A percentile compares a stretch with the other conserved stretches of the same genome.
Conservation (phyloP, 2,113 vertebrate genomes). For the Phyllostomus discolor region DNA sequence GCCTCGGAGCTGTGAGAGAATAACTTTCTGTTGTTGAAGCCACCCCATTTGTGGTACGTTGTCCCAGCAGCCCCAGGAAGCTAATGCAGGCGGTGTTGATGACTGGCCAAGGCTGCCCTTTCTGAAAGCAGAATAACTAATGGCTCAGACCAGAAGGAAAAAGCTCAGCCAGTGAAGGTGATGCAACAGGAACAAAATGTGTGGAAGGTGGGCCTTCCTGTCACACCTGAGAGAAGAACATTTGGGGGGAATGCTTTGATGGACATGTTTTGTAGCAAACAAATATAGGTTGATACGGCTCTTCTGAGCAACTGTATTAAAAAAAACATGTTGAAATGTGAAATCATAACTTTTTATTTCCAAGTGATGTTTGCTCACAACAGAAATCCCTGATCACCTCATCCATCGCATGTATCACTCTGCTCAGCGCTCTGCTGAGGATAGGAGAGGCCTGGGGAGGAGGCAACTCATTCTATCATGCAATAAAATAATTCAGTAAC, state of each 20-base stretch:
- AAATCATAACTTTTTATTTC: not conserved
- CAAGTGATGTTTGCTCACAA: too few relatives aligned
- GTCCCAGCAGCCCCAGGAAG: not conserved
- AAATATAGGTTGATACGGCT: fast-evolving
- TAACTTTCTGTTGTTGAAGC: not conserved
- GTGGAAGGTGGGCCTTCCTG: not conserved
- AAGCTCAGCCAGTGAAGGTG: fast-evolving
- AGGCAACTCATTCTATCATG: fast-evolving
- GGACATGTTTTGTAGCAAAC: not conserved
- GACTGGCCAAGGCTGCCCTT: not conserved
- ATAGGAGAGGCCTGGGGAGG: not conserved
- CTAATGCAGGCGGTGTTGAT: not conserved
- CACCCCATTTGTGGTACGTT: not conserved
- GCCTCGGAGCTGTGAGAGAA: not conserved
- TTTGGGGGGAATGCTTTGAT: fast-evolving
- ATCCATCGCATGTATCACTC: fast-evolving
- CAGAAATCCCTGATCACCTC: fast-evolving
- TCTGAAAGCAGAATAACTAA: fast-evolving
- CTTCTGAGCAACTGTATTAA: not conserved
- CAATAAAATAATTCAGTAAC: not conserved
- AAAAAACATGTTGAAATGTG: too few relatives aligned
- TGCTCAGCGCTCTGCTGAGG: fast-evolving
- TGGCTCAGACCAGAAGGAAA: too few relatives aligned
- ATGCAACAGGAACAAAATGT: not conserved
- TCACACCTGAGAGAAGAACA: not conserved